Conservation (phyloP, 2,797 vertebrate species). For the Microctenopoma stevenorrisi region DNA sequence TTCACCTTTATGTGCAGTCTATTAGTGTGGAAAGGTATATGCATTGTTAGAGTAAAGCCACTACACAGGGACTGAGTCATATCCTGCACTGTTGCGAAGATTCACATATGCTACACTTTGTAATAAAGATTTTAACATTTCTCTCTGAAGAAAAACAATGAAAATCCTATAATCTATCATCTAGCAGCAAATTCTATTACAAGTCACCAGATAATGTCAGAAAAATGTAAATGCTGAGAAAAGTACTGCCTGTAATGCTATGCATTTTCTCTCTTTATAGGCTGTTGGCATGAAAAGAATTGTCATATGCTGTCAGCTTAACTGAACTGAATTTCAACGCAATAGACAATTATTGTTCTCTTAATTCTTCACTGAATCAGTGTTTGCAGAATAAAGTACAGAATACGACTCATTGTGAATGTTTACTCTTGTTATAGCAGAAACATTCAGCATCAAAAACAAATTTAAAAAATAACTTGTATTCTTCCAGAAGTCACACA, state of each 20-base stretch:
- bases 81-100: conserved; percentile 16
- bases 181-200: conserved; percentile 45
- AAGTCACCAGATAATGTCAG: conserved; percentile 48
- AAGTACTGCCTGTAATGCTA: conserved; percentile 30
- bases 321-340: conserved; percentile 12
- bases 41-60: conserved; percentile 22
- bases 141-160: conserved; percentile 9
- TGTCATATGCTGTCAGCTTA: conserved; percentile 32
- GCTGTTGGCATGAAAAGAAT: not conserved
- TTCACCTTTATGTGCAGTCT: not conserved
- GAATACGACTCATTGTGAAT: conserved; percentile 13
- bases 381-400: conserved; percentile 29
- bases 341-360: conserved; percentile 24
- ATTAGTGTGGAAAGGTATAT: not conserved
- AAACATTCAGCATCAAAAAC: not conserved
- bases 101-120: conserved; percentile 24
- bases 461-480: not conserved
- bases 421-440: conserved; percentile 1
- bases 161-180: conserved; percentile 55
- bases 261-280: conserved; percentile 30
- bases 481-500: conserved; percentile 13
- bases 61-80: conserved; percentile 12
- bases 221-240: conserved; percentile 54
- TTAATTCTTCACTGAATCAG: conserved; percentile 31
- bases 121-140: conserved; percentile 41